Evolutionary conservation across 2,113 vertebrate species (phyloP), one percentile per base, ranked within the genome.

Genomic region (Syrrhaptes paradoxus): DNA sequence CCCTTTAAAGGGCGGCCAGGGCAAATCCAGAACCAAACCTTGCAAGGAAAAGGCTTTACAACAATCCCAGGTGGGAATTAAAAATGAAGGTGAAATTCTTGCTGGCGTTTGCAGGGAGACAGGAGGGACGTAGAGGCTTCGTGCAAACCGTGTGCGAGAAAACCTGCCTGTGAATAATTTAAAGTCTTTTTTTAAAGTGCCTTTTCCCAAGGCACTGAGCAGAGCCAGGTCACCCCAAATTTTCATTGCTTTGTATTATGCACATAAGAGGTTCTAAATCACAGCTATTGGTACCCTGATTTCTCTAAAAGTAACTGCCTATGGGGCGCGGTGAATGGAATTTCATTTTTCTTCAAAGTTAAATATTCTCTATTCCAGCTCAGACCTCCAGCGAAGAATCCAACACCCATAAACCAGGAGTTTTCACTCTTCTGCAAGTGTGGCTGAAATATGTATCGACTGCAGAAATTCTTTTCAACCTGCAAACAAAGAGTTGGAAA

Each of bases 181-280:
- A 96, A 93, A 94, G 36, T 38, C 74, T n/a, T n/a, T n/a, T n/a
- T n/a, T n/a, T n/a, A n/a, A n/a, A n/a, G n/a, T n/a, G n/a, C 61
- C 48, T 97, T 95, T 96, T 90, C 85, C 90, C 63, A 78, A 95
- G 91, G 73, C 36, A 9, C 63, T 29, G 49, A n/a, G n/a, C n/a
- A n/a, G n/a, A n/a, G n/a, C n/a, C n/a, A n/a, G n/a, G n/a, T n/a
- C n/a, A n/a, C n/a, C n/a, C n/a, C n/a, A n/a, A n/a, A n/a, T n/a
- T n/a, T n/a, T n/a, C n/a, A n/a, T 48, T 87, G 55, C 46, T 87
- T 29, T 20, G 49, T 66, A 16, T 61, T 70, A 90, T 26, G 58
- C 48, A 38, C 21, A 29, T 25, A 63, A 90, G 26, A 55, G 58
- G 34, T 45, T 85, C 66, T 75, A 85, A 93, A 88, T 87, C 88